Base-by-base conservation (phyloP, 1,140 invertebrate genomes). In the Drosophila lowei region DNA sequence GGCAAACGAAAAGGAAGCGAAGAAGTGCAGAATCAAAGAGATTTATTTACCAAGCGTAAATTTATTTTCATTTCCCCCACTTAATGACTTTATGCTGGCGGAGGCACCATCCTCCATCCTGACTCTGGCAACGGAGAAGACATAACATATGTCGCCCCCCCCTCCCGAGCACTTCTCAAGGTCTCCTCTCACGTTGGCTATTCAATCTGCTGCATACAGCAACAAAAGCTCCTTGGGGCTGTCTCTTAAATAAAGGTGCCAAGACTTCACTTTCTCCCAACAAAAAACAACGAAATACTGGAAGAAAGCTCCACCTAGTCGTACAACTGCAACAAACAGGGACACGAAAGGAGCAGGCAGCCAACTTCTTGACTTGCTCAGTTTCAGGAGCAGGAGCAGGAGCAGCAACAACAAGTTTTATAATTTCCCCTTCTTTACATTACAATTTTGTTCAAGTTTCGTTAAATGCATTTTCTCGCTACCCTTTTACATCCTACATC, bases 41-140 rank as follows among this genome's bases (percentile, higher is more conserved):
- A 85, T 85, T 85, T 85, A 85, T 85, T 85, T 86, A 85, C 81
- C 81, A 66, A 86, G 77, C 83, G 81, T 68, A 85, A 85, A 85
- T 86, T 85, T 84, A 84, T 84, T 86, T 85, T 86, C 81, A 73
- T 73, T 81, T 81, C 67, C 81, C 67, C 68, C 57, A 86, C 77
- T 85, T 85, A 85, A 85, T 85, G 80, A 86, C 80, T 85, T 85
- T 77, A 85, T 85, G 81, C 73, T 68, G 70, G 52, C 57, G 38
- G 61, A 61, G 55, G 41, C 13, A 38, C 21, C 44, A 21, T 6
- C 41, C 18, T 18, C 23, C 4, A 25, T 5, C 23, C 23, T 0
- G 23, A 28, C 28, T 30, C 55, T 47, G 44, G 60, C 62, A 44
- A 34, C 28, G 49, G 25, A 44, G 55, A 60, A 79, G 72, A 76